Evolutionary conservation across 2,888 invertebrate species (phyloP).

Genomic region (Dryococelus australis): DNA sequence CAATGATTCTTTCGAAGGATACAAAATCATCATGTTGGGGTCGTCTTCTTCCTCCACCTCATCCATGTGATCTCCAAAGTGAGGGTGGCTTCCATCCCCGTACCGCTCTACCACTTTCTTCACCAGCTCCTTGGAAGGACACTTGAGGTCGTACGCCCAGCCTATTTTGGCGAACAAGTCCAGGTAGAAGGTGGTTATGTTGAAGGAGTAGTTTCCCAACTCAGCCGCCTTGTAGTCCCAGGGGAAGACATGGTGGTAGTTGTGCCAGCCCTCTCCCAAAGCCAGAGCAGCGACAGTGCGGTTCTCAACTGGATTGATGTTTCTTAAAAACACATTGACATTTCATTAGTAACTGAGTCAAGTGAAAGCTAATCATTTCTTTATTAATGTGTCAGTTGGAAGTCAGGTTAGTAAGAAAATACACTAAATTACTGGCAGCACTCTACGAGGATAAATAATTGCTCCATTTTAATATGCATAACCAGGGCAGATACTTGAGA

Average conservation of each 20-base stretch:
- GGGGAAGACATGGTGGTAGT: conserved; percentile 67
- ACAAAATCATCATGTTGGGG: background rate
- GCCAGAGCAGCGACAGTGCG: conserved; percentile 52
- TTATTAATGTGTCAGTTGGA: too few species aligned
- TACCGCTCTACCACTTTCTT: conserved; percentile 74
- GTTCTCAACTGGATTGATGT: conserved; percentile 51
- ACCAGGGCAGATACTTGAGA: too few species aligned
- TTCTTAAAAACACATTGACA: conserved; percentile 30
- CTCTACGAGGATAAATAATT: too few species aligned
- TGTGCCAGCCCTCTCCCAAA: conserved; percentile 63
- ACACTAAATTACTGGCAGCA: too few species aligned
- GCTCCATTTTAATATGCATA: too few species aligned
- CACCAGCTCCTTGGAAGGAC: conserved; percentile 74
- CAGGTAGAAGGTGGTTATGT: conserved; percentile 79
- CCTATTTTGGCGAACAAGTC: conserved; percentile 84
- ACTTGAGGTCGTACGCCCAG: conserved; percentile 87
- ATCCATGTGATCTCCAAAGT: conserved; percentile 12
- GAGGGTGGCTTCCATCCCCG: conserved; percentile 71
- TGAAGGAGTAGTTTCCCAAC: conserved; percentile 68
- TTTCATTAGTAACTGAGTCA: too few species aligned
- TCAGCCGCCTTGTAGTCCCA: conserved; percentile 75
- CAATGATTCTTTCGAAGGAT: background rate
- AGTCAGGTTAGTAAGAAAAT: too few species aligned
- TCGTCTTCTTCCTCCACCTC: conserved; percentile 24
- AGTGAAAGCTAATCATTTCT: too few species aligned